These are phyloP conservation scores for Epinephelus cyanopodus DNA, from an alignment of 2,113 vertebrate genomes.

Conservation along the genomic window DNA sequence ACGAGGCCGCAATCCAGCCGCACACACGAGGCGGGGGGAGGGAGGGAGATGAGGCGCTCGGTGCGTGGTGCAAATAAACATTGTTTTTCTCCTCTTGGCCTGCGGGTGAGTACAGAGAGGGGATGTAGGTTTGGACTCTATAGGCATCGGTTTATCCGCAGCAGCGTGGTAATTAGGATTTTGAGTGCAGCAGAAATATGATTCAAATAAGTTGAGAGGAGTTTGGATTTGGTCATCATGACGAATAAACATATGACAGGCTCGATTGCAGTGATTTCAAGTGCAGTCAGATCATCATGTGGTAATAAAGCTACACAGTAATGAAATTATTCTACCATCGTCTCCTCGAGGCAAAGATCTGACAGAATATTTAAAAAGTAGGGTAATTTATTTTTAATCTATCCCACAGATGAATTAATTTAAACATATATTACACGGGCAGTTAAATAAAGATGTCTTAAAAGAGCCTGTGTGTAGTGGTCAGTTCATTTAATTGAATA, in stretches of 20 bases:
- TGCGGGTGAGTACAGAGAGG: background rate
- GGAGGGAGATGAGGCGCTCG: constrained; percentile 17
- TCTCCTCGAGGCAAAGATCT: background rate
- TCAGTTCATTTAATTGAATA: background rate
- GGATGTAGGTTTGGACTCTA: background rate
- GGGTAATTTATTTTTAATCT: background rate
- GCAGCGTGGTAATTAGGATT: constrained; percentile 1
- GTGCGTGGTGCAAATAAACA: constrained; percentile 45
- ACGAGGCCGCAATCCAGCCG: constrained; percentile 60
- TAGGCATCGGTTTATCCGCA: constrained; percentile 7
- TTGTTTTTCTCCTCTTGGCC: constrained; percentile 11
- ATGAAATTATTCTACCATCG: background rate
- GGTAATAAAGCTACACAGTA: background rate
- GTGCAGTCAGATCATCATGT: background rate
- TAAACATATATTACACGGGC: background rate
- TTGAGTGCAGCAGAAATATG: constrained; percentile 2
- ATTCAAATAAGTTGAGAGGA: background rate
- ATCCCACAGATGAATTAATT: background rate
- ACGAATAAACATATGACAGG: background rate
- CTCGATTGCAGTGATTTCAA: background rate
- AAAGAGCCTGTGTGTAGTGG: background rate
- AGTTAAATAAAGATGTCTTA: background rate
- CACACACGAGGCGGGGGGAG: background rate
- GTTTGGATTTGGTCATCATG: constrained; percentile 1
- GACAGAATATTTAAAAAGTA: background rate